phyloP scores from a whole-genome alignment of 2,888 invertebrate species.

The Ennomos erosarius region DNA sequence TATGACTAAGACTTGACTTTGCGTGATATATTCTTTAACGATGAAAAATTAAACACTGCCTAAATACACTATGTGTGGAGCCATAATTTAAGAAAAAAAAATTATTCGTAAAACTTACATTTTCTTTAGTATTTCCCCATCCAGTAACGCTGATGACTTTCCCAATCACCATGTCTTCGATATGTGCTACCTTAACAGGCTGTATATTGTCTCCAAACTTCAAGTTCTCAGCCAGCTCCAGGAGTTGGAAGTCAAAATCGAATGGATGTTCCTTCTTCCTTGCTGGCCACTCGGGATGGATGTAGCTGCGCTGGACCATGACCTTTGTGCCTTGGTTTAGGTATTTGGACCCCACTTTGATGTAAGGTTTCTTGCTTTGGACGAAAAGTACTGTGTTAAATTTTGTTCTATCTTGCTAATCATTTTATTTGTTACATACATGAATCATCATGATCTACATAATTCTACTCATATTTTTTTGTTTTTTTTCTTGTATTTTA shows the following conservation, averaged over 20 bases:
- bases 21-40: no score
- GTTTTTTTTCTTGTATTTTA: no score
- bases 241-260: conserved; percentile 74
- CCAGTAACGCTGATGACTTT: conserved; percentile 74
- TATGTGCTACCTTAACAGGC: conserved; percentile 69
- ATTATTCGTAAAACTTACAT: conserved; percentile 71
- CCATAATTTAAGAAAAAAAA: no score
- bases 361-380: conserved; percentile 66
- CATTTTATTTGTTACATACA: no score
- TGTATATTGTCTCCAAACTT: conserved; percentile 65
- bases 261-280: conserved; percentile 71
- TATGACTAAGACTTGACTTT: no score
- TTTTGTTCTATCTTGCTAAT: background rate
- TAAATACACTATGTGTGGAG: no score
- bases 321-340: conserved; percentile 63
- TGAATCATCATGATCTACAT: background rate
- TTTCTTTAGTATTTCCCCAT: conserved; percentile 77
- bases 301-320: conserved; percentile 47
- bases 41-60: no score
- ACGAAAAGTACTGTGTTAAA: conserved; percentile 24
- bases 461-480: no score
- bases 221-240: conserved; percentile 61
- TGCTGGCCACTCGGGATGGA: conserved; percentile 68
- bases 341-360: conserved; percentile 72
- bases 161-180: conserved; percentile 75